Evolutionary conservation across 1,140 invertebrate genomes (phyloP).

Genomic region (Tetranychus urticae): DNA sequence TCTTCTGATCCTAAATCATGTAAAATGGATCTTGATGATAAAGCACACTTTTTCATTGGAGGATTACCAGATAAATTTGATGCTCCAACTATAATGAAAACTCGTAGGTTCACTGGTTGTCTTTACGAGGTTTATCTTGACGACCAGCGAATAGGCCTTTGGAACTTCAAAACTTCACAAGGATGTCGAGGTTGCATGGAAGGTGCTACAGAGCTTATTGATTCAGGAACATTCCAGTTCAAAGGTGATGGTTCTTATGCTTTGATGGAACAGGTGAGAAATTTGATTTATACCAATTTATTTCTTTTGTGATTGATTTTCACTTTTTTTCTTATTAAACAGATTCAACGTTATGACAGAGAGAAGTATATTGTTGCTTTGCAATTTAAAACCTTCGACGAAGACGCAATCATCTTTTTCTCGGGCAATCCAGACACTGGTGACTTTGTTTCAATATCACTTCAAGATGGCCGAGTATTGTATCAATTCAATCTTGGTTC

Average conservation of each 20-base stretch:
- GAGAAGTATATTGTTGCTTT: slow-evolving; percentile 49
- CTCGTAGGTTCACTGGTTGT: slow-evolving; percentile 33
- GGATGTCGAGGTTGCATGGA: slow-evolving; percentile 40
- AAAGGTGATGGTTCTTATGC: slow-evolving; percentile 25
- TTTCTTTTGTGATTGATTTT: slow-evolving; percentile 33
- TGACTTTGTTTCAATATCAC: slow-evolving; percentile 9
- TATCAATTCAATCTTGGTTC: neutral
- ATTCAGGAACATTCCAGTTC: slow-evolving; percentile 12
- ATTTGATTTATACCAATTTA: slow-evolving; percentile 35
- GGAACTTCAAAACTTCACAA: slow-evolving; percentile 50
- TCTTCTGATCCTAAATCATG: slow-evolving; percentile 14
- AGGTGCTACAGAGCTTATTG: slow-evolving; percentile 22
- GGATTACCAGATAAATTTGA: slow-evolving; percentile 18
- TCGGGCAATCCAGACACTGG: slow-evolving; percentile 39
- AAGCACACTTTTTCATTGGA: slow-evolving; percentile 16
- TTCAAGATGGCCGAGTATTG: slow-evolving; percentile 8
- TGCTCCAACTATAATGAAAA: slow-evolving; percentile 16
- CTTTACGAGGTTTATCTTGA: slow-evolving; percentile 51
- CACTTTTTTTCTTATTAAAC: too few relatives aligned
- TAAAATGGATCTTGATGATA: slow-evolving; percentile 14
- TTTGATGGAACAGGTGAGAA: slow-evolving; percentile 11
- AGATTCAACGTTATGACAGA: slow-evolving; percentile 36
- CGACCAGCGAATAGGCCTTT: slow-evolving; percentile 50
- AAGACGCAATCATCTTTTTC: slow-evolving; percentile 62
- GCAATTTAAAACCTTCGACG: slow-evolving; percentile 59